Base-by-base conservation (phyloP, 2,113 vertebrate species). In the Stigmatopora nigra region DNA sequence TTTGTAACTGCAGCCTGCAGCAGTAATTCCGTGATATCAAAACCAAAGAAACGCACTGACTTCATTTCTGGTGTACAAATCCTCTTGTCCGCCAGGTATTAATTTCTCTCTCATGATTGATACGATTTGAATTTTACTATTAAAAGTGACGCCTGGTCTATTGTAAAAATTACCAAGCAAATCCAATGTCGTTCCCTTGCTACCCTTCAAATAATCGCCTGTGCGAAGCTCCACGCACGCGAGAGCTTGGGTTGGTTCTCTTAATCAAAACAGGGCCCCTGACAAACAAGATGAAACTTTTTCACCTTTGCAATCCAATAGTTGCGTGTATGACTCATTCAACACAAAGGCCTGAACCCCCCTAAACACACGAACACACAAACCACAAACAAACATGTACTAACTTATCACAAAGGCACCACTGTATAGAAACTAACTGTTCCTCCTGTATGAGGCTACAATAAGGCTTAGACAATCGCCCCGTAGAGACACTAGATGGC, bases 401-500 rank as follows among this genome's bases (percentile, higher is more conserved):
- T 22, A 31, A 25, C 22, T 15, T 31, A 31, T 22, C 41, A 65
- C 59, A 52, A 51, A 36, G 15, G 14, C 9, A 25, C 20, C 8
- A 36, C 38, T 13, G 7, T 7, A 48, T 19, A 16, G 41, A 22
- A 4, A 41, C 9, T 35, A 4, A 41, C 9, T 35, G 57, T 59
- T 36, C 35, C 57, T 38, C 38, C 11, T 16, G 12, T 11, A 59
- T 53, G 5, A 53, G 9, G 19, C 9, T 3, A 2, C 10, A 19
- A 8, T n/a, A 20, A 12, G 9, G 3, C 36, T 56, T 56, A 31
- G 3, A 7, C 53, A 56, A 16, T 31, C 12, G 4, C n/a, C 19
- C 36, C 17, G 20, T 11, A 3, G 3, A 14, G 63, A 62, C 86
- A 75, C 84, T 85, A 88, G 86, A 83, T 86, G 86, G 86, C 80